phyloP scores from a whole-genome alignment of 2,888 invertebrate species.

The Sericinus montela region DNA sequence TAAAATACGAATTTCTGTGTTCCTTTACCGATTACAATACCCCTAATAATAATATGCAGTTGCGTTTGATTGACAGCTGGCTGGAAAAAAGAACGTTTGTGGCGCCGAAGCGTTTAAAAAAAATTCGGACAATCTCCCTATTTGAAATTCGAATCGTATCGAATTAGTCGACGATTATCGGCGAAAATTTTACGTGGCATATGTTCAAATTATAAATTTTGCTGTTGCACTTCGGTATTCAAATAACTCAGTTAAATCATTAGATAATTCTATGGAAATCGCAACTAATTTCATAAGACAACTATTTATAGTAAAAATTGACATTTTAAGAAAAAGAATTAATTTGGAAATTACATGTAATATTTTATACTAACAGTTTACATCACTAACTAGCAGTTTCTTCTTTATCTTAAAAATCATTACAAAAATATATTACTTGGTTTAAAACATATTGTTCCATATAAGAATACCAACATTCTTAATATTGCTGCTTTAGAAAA shows the following conservation, averaged over 20 bases:
- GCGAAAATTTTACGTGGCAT: slow-evolving; percentile 67
- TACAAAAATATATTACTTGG: no score
- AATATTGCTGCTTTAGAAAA: no score
- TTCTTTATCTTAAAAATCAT: no score
- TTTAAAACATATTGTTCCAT: no score
- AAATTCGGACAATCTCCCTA: slow-evolving; percentile 36
- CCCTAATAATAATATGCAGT: slow-evolving; percentile 65
- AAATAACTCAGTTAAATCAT: slow-evolving; percentile 8
- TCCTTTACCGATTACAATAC: slow-evolving; percentile 46
- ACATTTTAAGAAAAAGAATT: no score
- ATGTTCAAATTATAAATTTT: slow-evolving; percentile 50
- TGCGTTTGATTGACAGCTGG: slow-evolving; percentile 63
- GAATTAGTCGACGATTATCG: slow-evolving; percentile 72
- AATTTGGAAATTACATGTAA: no score
- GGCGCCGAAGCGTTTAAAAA: slow-evolving; percentile 41
- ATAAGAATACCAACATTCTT: no score
- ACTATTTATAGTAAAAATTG: not conserved
- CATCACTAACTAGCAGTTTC: no score
- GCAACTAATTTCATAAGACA: not conserved
- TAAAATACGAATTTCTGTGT: slow-evolving; percentile 38
- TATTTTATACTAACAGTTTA: no score
- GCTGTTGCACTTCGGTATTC: slow-evolving; percentile 33
- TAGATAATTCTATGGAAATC: not conserved
- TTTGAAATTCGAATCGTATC: slow-evolving; percentile 44
- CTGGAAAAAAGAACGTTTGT: slow-evolving; percentile 32